These are phyloP conservation scores for Pontoporia blainvillei DNA, from an alignment of 2,113 vertebrate species.

Conservation along the genomic window DNA sequence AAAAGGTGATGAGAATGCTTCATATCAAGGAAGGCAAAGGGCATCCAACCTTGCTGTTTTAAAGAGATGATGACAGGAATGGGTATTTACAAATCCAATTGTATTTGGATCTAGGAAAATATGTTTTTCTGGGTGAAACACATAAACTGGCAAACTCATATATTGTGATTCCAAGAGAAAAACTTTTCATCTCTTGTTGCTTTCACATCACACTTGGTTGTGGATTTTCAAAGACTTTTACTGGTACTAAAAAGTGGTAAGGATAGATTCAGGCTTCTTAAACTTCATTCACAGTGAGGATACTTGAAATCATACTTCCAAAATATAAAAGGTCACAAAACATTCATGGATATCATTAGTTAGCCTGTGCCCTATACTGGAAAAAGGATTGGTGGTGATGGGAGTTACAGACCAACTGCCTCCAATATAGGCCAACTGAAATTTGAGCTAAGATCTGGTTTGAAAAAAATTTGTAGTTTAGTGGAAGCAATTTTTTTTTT, in stretches of 20 bases:
- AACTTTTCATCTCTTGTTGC: neutral
- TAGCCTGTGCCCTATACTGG: neutral
- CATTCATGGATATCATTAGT: neutral
- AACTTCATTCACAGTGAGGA: neutral
- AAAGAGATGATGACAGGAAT: neutral
- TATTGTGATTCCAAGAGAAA: neutral
- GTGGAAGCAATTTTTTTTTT: too few relatives aligned
- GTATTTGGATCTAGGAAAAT: neutral
- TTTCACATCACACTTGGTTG: neutral
- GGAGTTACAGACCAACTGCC: neutral
- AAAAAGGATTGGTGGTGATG: neutral
- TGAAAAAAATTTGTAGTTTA: neutral
- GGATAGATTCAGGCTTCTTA: neutral
- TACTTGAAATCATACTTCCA: neutral
- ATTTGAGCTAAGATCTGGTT: neutral
- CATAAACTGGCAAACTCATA: neutral
- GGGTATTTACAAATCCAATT: neutral
- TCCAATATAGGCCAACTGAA: neutral
- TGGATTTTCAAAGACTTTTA: neutral
- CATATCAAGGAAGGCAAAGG: neutral
- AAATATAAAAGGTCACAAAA: neutral
- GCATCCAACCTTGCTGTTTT: neutral
- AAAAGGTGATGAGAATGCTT: neutral
- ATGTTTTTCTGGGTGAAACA: neutral
- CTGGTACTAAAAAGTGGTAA: neutral